Base-by-base conservation (phyloP, 2,113 vertebrate genomes). In the Hemicordylus capensis region DNA sequence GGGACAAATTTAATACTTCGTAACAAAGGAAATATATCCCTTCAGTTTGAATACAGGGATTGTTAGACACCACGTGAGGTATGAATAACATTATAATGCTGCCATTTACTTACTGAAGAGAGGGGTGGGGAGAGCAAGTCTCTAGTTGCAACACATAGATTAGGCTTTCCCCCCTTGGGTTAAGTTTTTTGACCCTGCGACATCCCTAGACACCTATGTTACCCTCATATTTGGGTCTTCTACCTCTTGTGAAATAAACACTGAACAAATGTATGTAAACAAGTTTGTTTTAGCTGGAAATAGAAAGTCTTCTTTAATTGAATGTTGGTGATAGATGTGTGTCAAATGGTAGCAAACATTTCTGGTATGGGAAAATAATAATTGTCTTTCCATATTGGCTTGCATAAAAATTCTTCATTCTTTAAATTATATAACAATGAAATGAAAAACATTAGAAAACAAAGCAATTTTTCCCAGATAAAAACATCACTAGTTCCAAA, bases 1-100 rank as follows among this genome's bases (percentile, higher is more conserved):
- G 96, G 95, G 97, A 96, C 94, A 97, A 96, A 98, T 98, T 96
- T 97, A 97, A 97, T 96, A 97, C 97, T 97, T 96, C 93, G 96
- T 96, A 97, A 97, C 95, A 96, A 97, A 95, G 87, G 95, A 93
- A 97, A 97, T 97, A 96, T 96, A 97, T 94, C 94, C 94, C 87
- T 96, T 97, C 96, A 96, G 93, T 91, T 91, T 98, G 95, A 96
- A 96, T 95, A 92, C 94, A 92, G 90, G 92, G 95, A 96, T 96
- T 97, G 96, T 97, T 95, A 95, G 93, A 96, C 93, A 95, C 93
- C 93, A 96, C n/a, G 90, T 96, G 96, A 97, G 93, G 95, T 96
- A 96, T 94, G 94, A 97, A 96, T 96, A 95, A 96, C 95, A 93
- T 95, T 95, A 96, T 96, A 97, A 96, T 96, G 93, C 93, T 88